Percentiles rank a stretch among this genome's conserved stretches.
These are phyloP conservation scores for Clarias magur DNA, from an alignment of 2,113 vertebrate genomes.

Conservation along the genomic window DNA sequence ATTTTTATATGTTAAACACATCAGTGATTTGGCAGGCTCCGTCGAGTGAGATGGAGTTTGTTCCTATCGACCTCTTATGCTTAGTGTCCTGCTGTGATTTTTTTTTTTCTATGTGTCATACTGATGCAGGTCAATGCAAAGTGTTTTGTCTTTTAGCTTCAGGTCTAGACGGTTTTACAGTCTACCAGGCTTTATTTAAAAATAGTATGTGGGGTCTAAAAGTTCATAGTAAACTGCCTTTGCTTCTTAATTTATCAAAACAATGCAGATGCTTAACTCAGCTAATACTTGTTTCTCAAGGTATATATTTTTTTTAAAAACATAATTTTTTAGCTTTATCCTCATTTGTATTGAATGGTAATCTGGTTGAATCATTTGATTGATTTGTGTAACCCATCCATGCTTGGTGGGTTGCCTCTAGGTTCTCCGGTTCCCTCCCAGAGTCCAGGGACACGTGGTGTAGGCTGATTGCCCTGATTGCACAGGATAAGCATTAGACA, in stretches of 20 bases:
- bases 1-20: slow-evolving; percentile 55
- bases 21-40: slow-evolving; percentile 30
- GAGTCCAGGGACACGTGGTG: no score
- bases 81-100: slow-evolving; percentile 49
- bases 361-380: neutral
- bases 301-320: neutral
- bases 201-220: neutral
- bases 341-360: neutral
- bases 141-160: neutral
- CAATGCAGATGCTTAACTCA: neutral
- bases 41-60: neutral
- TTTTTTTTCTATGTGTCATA: slow-evolving; percentile 22
- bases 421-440: no score
- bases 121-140: neutral
- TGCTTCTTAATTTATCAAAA: neutral
- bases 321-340: neutral
- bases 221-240: neutral
- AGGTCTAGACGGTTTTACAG: neutral
- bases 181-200: neutral
- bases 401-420: no score
- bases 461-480: no score
- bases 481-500: no score
- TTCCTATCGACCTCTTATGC: slow-evolving; percentile 21
- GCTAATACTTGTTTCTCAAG: neutral
- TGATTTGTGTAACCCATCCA: no score